Conservation (phyloP, 2,888 invertebrate species). For the Pristionchus maxplancki region DNA sequence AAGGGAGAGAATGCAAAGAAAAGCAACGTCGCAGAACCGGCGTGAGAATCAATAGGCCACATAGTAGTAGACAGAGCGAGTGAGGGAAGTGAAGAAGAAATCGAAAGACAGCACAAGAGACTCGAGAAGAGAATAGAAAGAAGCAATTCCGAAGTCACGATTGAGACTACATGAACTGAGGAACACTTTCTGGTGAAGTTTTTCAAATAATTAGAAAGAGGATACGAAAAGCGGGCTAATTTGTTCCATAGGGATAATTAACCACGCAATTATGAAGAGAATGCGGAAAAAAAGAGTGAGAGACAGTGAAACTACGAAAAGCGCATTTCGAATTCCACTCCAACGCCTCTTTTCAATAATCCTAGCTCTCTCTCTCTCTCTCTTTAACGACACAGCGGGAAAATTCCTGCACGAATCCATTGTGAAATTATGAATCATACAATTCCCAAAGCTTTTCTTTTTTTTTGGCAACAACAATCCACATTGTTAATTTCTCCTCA, state of each 20-base stretch:
- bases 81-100: constrained; percentile 33
- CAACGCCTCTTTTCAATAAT: background rate
- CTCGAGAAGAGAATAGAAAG: background rate
- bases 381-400: background rate
- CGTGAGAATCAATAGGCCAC: constrained; percentile 39
- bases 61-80: constrained; percentile 8
- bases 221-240: background rate
- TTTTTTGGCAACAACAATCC: no score
- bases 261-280: background rate
- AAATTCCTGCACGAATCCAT: background rate
- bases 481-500: no score
- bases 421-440: background rate
- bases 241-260: background rate
- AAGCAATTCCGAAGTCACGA: background rate
- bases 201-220: background rate
- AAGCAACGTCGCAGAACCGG: constrained; percentile 3
- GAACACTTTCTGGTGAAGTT: no score
- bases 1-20: background rate
- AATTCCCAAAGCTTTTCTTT: no score
- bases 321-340: constrained; percentile 22
- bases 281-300: background rate
- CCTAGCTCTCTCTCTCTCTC: background rate
- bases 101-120: constrained; percentile 27
- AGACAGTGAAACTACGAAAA: constrained; percentile 5
- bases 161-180: no score